Evolutionary conservation across 1,140 invertebrate species (phyloP).

Genomic region (Mizuhopecten yessoensis): DNA sequence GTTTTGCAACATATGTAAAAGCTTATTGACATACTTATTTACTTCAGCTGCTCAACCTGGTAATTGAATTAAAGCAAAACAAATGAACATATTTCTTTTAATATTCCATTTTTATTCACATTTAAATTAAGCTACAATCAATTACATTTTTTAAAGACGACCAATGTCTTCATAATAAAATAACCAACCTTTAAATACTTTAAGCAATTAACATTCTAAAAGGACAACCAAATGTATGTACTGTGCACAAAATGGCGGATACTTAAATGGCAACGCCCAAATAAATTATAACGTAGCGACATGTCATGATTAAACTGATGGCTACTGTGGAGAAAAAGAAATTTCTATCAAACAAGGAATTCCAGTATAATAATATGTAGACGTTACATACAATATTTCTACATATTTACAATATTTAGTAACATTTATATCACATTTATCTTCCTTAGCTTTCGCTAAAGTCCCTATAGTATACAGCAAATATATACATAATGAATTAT

Average conservation of each 20-base stretch:
- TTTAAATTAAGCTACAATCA: slow-evolving; percentile 29
- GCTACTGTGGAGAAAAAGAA: background rate
- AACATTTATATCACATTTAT: no score
- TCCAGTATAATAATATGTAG: no score
- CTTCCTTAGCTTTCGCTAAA: no score
- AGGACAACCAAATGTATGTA: background rate
- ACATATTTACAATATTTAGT: no score
- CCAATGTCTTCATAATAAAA: background rate
- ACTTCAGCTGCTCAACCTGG: no score
- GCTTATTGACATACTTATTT: no score
- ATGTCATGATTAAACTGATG: background rate
- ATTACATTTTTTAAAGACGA: background rate
- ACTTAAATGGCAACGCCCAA: background rate
- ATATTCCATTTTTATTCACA: slow-evolving; percentile 32
- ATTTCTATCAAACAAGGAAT: no score
- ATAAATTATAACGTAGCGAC: background rate
- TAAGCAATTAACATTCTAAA: slow-evolving; percentile 20
- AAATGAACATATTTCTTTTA: background rate
- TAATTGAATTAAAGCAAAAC: no score
- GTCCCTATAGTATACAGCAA: no score
- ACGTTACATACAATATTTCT: no score
- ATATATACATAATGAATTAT: no score
- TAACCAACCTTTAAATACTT: background rate
- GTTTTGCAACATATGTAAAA: no score
- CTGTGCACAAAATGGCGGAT: background rate